Conservation (phyloP, 2,888 invertebrate species). For the Drosophila cyrtoloma region DNA sequence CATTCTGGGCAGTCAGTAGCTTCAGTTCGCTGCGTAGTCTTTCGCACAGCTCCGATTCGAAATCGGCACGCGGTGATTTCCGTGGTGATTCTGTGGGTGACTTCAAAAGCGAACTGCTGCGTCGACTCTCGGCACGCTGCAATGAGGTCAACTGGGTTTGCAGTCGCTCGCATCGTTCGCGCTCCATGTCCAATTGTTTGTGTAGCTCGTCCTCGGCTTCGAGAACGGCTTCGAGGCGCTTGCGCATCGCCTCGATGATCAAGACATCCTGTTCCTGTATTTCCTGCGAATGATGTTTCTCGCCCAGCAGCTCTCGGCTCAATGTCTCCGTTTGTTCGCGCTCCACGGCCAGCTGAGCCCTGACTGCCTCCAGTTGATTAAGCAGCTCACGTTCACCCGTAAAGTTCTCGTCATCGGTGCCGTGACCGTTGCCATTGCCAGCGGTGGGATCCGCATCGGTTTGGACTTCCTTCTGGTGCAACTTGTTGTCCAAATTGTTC, state of each 20-base stretch:
- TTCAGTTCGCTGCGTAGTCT: slow-evolving; percentile 86
- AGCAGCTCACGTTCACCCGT: slow-evolving; percentile 82
- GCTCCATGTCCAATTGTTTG: slow-evolving; percentile 87
- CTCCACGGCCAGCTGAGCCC: slow-evolving; percentile 78
- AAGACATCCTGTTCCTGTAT: slow-evolving; percentile 88
- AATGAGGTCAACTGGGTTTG: slow-evolving; percentile 85
- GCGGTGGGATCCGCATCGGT: slow-evolving; percentile 45
- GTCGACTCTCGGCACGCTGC: slow-evolving; percentile 83
- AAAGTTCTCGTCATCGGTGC: slow-evolving; percentile 83
- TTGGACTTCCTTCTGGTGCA: slow-evolving; percentile 64
- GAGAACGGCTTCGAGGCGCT: slow-evolving; percentile 88
- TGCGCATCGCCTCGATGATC: slow-evolving; percentile 88
- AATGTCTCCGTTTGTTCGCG: slow-evolving; percentile 86
- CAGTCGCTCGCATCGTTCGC: slow-evolving; percentile 86
- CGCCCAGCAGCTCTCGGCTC: slow-evolving; percentile 87
- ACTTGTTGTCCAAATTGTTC: slow-evolving; percentile 81
- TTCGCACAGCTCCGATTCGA: slow-evolving; percentile 86
- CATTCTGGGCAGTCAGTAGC: slow-evolving; percentile 86
- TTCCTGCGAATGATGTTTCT: slow-evolving; percentile 87
- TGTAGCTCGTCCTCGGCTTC: slow-evolving; percentile 88
- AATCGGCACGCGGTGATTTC: slow-evolving; percentile 82
- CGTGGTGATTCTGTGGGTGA: slow-evolving; percentile 84
- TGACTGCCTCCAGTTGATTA: slow-evolving; percentile 81
- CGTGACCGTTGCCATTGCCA: slow-evolving; percentile 75
- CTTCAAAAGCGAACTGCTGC: slow-evolving; percentile 80